Conservation (phyloP, 1,140 invertebrate genomes). For the Brachionus rotundiformis region DNA sequence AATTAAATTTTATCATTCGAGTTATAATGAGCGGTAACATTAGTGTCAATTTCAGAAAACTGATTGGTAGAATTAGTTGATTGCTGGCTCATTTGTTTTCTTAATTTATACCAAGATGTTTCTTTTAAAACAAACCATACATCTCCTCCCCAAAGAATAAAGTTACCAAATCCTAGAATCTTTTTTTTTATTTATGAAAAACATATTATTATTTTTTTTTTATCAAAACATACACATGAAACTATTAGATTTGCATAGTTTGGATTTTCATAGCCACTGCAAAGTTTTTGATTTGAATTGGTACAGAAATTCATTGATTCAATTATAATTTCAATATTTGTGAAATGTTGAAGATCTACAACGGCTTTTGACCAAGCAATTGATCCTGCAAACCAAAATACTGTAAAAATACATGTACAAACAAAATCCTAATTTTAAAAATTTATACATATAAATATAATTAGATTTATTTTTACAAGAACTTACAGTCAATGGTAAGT, state of each 20-base stretch:
- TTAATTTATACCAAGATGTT: conserved; percentile 25
- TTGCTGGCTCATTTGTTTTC: conserved; percentile 13
- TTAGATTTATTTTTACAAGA: no score
- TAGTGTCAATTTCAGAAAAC: conserved; percentile 13
- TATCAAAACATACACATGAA: not conserved
- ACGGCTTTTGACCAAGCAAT: conserved; percentile 47
- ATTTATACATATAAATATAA: no score
- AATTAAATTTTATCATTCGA: conserved; percentile 25
- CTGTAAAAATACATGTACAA: not conserved
- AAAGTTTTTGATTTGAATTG: not conserved
- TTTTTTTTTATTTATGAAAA: not conserved
- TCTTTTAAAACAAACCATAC: conserved; percentile 47
- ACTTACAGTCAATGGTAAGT: conserved; percentile 42
- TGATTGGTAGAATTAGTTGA: not conserved
- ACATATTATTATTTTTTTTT: not conserved
- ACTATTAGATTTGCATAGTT: conserved; percentile 46
- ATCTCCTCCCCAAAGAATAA: conserved; percentile 33
- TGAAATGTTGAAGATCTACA: not conserved
- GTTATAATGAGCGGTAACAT: conserved; percentile 37
- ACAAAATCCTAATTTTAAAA: conserved; percentile 19
- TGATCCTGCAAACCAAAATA: conserved; percentile 49
- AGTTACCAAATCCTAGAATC: conserved; percentile 48
- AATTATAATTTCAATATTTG: conserved; percentile 5
- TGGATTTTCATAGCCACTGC: not conserved
- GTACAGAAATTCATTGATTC: not conserved